Base-by-base conservation (phyloP, 1,140 invertebrate species). In the Dreissena rostriformis region DNA sequence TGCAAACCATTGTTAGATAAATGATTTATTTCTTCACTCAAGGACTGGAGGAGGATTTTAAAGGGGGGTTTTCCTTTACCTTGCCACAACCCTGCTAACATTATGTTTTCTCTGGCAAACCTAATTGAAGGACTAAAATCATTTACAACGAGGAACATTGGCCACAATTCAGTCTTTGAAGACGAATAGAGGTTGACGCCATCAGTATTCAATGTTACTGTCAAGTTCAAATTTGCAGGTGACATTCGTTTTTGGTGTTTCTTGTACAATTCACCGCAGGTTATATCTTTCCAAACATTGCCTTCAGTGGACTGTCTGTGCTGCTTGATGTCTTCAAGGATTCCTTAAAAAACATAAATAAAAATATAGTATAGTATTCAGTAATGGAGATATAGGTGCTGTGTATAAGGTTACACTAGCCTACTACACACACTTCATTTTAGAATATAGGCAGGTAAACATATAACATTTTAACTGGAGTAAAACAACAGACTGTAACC, bases 91-190 rank as follows among this genome's bases (percentile, higher is more conserved):
- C 79, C 85, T 53, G 63, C 67, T 22, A 83, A 51, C 29, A 86
- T 11, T 39, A 86, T 68, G 66, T 87, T 86, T 71, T 87, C 53
- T 63, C 81, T 71, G 19, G 81, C 49, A 84, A 87, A 86, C 24
- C 86, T 74, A 24, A 51, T n/a, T 15, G 5, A 26, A 24, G 86
- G 86, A 65, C 71, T 76, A 1, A 76, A 68, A 74, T 87, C 84
- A 78, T 86, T 87, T 12, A 86, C 73, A 8, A 77, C 81, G 6
- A 87, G 29, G 70, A 84, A 86, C 26, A 87, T 74, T 49, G 84
- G 84, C 86, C 86, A 86, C 14, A 87, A 63, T 63, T 86, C 81
- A 63, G 82, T 52, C 72, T 86, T 87, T 55, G 81, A 86, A 19
- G 86, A 87, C n/a, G 11, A 49, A 72, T 83, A 87, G 14, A 87